Evolutionary conservation across 2,797 vertebrate species (phyloP).

Genomic region (Etheostoma perlongum): DNA sequence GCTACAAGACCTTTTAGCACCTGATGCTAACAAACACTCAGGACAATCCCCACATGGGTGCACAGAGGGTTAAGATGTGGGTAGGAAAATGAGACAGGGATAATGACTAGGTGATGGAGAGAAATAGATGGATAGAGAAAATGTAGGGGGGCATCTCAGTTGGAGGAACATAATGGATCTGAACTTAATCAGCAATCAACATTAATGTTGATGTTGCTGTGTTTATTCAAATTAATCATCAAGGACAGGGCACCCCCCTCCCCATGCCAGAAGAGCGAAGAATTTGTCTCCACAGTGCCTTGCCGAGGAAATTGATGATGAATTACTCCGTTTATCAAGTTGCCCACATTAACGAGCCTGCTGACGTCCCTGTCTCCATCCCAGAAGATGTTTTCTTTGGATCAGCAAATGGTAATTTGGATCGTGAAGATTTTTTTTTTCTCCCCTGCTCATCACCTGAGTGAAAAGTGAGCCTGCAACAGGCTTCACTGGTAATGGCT

Average conservation of each 20-base stretch:
- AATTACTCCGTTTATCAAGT: slow-evolving; percentile 84
- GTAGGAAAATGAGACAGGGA: slow-evolving; percentile 41
- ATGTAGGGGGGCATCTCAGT: slow-evolving; percentile 32
- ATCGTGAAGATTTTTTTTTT: slow-evolving; percentile 24
- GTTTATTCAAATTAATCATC: slow-evolving; percentile 87
- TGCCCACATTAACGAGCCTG: slow-evolving; percentile 74
- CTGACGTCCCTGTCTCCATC: slow-evolving; percentile 67
- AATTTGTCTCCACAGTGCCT: slow-evolving; percentile 69
- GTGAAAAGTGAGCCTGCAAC: slow-evolving; percentile 60
- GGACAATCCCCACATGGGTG: slow-evolving; percentile 17
- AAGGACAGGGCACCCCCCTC: slow-evolving; percentile 71
- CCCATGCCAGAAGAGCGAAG: slow-evolving; percentile 55
- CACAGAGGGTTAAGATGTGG: slow-evolving; percentile 45
- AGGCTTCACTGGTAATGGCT: slow-evolving; percentile 58
- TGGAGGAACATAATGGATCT: slow-evolving; percentile 71
- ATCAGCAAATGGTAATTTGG: slow-evolving; percentile 58
- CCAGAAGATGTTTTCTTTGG: slow-evolving; percentile 67
- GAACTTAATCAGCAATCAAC: slow-evolving; percentile 84
- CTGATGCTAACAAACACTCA: slow-evolving; percentile 32
- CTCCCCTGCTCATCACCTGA: slow-evolving; percentile 22
- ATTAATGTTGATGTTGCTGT: slow-evolving; percentile 82
- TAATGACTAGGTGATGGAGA: slow-evolving; percentile 47
- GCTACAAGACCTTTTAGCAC: slow-evolving; percentile 32
- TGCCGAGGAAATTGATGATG: slow-evolving; percentile 83
- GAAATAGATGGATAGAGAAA: slow-evolving; percentile 53